These are phyloP conservation scores for Phortica variegata DNA, from an alignment of 1,140 invertebrate genomes.

Conservation along the genomic window DNA sequence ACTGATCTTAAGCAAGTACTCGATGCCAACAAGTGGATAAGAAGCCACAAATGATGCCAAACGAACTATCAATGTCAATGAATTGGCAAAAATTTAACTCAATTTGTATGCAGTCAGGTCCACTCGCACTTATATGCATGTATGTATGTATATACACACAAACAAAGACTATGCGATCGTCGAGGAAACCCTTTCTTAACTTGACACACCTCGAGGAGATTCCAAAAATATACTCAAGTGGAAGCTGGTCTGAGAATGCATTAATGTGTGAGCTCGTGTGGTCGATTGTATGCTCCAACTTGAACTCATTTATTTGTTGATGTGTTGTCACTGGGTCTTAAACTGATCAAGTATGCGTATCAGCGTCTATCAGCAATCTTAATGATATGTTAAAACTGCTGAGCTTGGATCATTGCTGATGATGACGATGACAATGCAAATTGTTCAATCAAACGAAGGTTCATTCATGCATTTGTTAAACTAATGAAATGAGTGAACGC, in stretches of 20 bases:
- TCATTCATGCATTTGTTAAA: too few species aligned
- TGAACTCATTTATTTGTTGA: slow-evolving; percentile 48
- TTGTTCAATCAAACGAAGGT: too few species aligned
- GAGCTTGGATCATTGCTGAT: too few species aligned
- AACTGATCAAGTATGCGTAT: too few species aligned
- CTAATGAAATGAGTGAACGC: too few species aligned
- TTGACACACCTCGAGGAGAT: slow-evolving; percentile 42
- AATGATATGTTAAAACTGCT: too few species aligned
- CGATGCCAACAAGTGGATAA: slow-evolving; percentile 56
- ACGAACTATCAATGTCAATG: slow-evolving; percentile 56
- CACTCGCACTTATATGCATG: slow-evolving; percentile 4
- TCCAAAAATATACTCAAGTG: slow-evolving; percentile 27
- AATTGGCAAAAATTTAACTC: slow-evolving; percentile 56
- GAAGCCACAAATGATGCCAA: slow-evolving; percentile 55
- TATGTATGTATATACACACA: neutral
- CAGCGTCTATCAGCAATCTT: too few species aligned
- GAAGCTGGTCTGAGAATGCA: slow-evolving; percentile 39
- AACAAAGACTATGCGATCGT: neutral
- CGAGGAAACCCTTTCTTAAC: slow-evolving; percentile 45
- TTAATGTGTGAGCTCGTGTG: slow-evolving; percentile 25
- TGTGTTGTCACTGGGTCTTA: too few species aligned
- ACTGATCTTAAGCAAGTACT: slow-evolving; percentile 54
- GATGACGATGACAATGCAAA: too few species aligned
- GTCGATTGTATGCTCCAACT: slow-evolving; percentile 14
- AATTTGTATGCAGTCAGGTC: slow-evolving; percentile 52